phyloP scores from a whole-genome alignment of 2,797 vertebrate genomes.

The Cynopterus sphinx region DNA sequence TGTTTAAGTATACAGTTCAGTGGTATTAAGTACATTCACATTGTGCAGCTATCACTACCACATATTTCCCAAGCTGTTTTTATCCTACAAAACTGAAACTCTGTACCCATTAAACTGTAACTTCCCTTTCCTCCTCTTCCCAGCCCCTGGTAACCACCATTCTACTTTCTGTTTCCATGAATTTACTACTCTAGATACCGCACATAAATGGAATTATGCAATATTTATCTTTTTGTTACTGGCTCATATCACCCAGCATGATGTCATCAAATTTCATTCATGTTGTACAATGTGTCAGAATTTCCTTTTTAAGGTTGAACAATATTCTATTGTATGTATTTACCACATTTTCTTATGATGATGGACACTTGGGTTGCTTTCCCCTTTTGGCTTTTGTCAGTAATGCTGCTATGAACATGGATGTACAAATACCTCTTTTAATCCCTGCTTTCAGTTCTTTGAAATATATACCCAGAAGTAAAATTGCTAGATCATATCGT shows the following conservation, averaged over 20 bases:
- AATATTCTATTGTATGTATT: not conserved
- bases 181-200: not conserved
- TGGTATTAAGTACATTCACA: not conserved
- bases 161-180: not conserved
- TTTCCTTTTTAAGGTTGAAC: not conserved
- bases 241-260: not conserved
- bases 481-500: not conserved
- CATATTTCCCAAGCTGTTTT: not conserved
- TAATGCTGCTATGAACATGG: not conserved
- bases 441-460: slow-evolving; percentile 7
- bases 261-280: not conserved
- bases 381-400: not conserved
- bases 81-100: not conserved
- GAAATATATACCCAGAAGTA: not conserved
- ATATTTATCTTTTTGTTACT: not conserved
- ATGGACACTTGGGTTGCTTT: not conserved
- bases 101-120: not conserved
- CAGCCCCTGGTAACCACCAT: not conserved
- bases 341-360: not conserved
- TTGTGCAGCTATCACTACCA: not conserved
- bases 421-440: not conserved
- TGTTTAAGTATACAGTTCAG: not conserved
- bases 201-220: not conserved
- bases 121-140: not conserved
- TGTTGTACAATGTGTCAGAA: not conserved